These are phyloP conservation scores for Anastrepha obliqua DNA, from an alignment of 1,140 invertebrate genomes.

Conservation along the genomic window DNA sequence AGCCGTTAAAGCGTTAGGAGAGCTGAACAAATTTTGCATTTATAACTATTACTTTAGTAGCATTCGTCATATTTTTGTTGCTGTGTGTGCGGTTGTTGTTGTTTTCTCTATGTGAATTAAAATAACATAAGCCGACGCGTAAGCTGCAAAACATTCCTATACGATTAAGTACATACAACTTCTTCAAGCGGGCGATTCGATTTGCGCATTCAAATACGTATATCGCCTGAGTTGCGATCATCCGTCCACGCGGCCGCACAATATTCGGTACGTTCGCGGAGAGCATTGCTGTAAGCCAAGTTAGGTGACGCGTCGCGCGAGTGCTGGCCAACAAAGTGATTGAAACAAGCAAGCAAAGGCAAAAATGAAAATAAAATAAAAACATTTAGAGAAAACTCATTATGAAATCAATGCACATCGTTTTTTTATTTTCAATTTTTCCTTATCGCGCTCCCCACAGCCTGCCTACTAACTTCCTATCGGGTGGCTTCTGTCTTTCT, in stretches of 20 bases:
- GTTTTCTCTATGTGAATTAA: conserved; percentile 12
- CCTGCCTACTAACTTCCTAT: not conserved
- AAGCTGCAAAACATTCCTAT: not conserved
- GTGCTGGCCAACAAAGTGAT: not conserved
- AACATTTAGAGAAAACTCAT: conserved; percentile 54
- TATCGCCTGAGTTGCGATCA: conserved; percentile 12
- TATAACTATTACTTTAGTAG: not conserved
- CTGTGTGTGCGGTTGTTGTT: not conserved
- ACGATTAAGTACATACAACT: not conserved
- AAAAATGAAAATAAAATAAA: not conserved
- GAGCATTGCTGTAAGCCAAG: conserved; percentile 14
- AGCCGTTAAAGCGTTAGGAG: not conserved
- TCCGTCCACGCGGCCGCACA: not conserved
- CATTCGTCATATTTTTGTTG: not conserved
- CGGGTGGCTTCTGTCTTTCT: not conserved
- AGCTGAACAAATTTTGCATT: not conserved
- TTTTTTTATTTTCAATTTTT: conserved; percentile 51
- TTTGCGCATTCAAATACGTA: conserved; percentile 16
- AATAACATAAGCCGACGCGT: not conserved
- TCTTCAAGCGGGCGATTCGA: not conserved
- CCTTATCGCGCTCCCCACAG: conserved; percentile 13
- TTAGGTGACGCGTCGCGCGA: conserved; percentile 36
- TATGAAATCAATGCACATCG: conserved; percentile 57
- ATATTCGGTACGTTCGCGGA: not conserved
- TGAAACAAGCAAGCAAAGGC: conserved; percentile 8